These are phyloP conservation scores for Notospermus geniculatus DNA, from an alignment of 1,140 invertebrate species.

Conservation along the genomic window DNA sequence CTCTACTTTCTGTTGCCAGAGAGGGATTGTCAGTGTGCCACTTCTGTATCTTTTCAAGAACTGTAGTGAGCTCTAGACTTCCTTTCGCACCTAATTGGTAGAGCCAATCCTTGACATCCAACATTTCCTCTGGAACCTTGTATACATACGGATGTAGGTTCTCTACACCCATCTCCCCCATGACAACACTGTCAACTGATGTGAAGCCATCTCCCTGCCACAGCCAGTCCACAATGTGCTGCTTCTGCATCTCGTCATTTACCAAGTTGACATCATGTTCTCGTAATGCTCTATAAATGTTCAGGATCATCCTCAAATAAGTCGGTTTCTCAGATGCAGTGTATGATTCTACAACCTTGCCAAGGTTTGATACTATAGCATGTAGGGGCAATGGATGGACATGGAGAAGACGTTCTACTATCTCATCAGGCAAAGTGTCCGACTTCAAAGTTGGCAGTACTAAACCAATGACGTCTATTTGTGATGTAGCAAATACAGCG, in stretches of 20 bases:
- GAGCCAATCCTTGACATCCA: conserved; percentile 11
- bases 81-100: no score
- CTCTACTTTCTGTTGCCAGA: no score
- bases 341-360: no score
- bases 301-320: no score
- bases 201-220: conserved; percentile 24
- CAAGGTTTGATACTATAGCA: no score
- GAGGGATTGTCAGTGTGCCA: no score
- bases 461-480: no score
- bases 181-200: conserved; percentile 12
- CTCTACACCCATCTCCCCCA: not conserved
- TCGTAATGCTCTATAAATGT: not conserved
- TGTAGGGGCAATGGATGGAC: no score
- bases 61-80: no score
- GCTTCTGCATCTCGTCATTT: not conserved
- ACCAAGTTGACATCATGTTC: not conserved
- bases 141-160: conserved; percentile 20
- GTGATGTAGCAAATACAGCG: no score
- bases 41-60: no score
- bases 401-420: not conserved
- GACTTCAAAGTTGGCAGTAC: not conserved
- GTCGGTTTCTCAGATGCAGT: no score
- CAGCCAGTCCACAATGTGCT: conserved; percentile 16
- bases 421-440: not conserved
- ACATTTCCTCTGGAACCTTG: conserved; percentile 17